Evolutionary conservation across 2,888 invertebrate genomes (phyloP).

Genomic region (Lycia hirtaria): DNA sequence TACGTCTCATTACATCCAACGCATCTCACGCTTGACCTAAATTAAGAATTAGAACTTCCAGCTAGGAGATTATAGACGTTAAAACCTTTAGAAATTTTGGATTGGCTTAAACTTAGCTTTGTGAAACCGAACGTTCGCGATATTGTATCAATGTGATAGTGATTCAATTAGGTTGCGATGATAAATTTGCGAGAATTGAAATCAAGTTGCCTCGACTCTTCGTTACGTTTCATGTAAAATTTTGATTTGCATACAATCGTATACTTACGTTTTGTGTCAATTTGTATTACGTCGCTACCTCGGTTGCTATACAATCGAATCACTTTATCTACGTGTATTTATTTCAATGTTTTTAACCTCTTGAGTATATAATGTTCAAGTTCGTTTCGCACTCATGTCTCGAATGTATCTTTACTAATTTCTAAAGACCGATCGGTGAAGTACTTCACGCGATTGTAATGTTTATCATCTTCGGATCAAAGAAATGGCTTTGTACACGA

Average conservation of each 20-base stretch:
- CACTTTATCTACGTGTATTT: conserved; percentile 19
- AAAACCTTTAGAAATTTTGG: neutral
- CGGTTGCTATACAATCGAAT: conserved; percentile 5
- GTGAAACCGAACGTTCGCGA: neutral
- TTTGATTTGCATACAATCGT: conserved; percentile 24
- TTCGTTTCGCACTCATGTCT: neutral
- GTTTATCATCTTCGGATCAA: conserved; percentile 12
- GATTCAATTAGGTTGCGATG: conserved; percentile 2
- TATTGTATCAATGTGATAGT: conserved; percentile 4
- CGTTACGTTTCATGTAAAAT: conserved; percentile 11
- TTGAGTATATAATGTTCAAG: neutral
- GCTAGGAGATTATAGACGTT: conserved; percentile 18
- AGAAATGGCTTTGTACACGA: conserved; percentile 3
- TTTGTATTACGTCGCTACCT: conserved; percentile 5
- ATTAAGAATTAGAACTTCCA: conserved; percentile 31
- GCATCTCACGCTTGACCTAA: conserved; percentile 27
- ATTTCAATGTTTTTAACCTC: neutral
- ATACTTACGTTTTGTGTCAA: conserved; percentile 19
- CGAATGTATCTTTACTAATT: neutral
- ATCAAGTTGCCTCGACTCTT: conserved; percentile 3
- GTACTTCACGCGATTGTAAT: neutral
- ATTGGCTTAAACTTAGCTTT: neutral
- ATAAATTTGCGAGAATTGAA: neutral
- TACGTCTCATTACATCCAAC: conserved; percentile 15
- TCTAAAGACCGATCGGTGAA: neutral